These are phyloP conservation scores for Ophiodon elongatus DNA, from an alignment of 2,113 vertebrate species.

Conservation along the genomic window DNA sequence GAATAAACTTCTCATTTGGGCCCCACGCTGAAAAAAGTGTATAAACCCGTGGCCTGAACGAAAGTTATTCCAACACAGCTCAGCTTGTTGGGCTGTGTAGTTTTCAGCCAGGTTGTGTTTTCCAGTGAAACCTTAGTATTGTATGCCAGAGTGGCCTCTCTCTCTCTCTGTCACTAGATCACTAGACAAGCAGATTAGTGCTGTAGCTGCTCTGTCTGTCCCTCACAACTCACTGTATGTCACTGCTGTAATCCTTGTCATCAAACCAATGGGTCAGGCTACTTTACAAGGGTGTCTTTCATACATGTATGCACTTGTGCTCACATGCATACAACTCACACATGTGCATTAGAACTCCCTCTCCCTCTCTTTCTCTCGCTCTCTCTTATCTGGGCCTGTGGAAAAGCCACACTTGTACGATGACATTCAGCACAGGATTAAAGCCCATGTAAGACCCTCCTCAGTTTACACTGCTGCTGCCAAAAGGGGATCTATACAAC, in stretches of 20 bases:
- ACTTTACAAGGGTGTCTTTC: constrained; percentile 40
- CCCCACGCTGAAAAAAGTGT: constrained; percentile 43
- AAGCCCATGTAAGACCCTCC: constrained; percentile 87
- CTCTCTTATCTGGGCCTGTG: constrained; percentile 81
- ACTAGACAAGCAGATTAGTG: constrained; percentile 72
- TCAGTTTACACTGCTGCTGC: constrained; percentile 87
- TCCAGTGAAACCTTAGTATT: constrained; percentile 70
- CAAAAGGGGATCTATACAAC: constrained; percentile 79
- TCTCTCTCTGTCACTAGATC: constrained; percentile 64
- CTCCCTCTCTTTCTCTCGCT: constrained; percentile 11
- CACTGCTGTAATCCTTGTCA: constrained; percentile 59
- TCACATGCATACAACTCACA: constrained; percentile 17
- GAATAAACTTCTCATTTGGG: constrained; percentile 66
- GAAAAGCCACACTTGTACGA: constrained; percentile 88
- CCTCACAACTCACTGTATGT: constrained; percentile 64
- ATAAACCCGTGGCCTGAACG: constrained; percentile 36
- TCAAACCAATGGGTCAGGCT: constrained; percentile 51
- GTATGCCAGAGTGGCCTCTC: constrained; percentile 47
- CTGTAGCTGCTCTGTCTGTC: constrained; percentile 63
- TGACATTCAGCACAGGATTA: constrained; percentile 91
- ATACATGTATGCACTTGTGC: constrained; percentile 37
- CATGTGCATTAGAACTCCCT: constrained; percentile 16
- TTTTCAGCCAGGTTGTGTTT: constrained; percentile 65
- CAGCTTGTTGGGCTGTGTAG: constrained; percentile 45
- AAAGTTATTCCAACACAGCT: constrained; percentile 51